Evolutionary conservation across 2,113 vertebrate genomes (phyloP).

Genomic region (Panthera uncia): DNA sequence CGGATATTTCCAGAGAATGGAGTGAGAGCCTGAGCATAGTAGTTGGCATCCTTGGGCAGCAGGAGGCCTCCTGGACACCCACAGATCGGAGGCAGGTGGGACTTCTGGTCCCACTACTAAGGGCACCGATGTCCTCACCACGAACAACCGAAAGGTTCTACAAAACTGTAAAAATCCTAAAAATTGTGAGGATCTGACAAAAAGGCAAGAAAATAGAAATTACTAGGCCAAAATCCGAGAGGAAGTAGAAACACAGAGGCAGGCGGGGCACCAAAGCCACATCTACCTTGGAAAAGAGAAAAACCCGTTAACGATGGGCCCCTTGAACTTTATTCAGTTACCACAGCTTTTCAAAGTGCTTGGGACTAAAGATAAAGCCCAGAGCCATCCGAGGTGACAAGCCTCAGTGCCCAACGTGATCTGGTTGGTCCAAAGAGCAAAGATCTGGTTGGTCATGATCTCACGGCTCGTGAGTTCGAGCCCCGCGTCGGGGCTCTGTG

Average conservation of each 20-base stretch:
- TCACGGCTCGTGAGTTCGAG: too few relatives aligned
- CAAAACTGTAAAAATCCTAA: neutral
- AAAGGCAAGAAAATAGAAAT: neutral
- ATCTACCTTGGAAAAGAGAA: too few relatives aligned
- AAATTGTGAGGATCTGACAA: neutral
- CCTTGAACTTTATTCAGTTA: too few relatives aligned
- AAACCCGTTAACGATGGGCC: too few relatives aligned
- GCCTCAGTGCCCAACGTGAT: neutral
- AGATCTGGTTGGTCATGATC: too few relatives aligned
- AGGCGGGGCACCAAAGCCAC: rapidly evolving
- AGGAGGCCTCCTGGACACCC: too few relatives aligned
- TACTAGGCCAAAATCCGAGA: neutral
- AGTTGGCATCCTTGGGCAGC: neutral
- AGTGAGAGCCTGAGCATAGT: too few relatives aligned
- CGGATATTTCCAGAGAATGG: neutral
- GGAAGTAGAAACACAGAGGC: neutral
- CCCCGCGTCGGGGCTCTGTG: too few relatives aligned
- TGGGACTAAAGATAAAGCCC: neutral
- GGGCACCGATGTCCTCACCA: too few relatives aligned
- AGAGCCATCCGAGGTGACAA: neutral
- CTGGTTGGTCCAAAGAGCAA: neutral
- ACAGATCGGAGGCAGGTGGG: neutral
- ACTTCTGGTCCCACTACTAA: neutral
- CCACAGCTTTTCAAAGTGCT: neutral
- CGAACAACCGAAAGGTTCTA: neutral